phyloP scores from a whole-genome alignment of 2,888 invertebrate species.

The Campopleginae sp. region DNA sequence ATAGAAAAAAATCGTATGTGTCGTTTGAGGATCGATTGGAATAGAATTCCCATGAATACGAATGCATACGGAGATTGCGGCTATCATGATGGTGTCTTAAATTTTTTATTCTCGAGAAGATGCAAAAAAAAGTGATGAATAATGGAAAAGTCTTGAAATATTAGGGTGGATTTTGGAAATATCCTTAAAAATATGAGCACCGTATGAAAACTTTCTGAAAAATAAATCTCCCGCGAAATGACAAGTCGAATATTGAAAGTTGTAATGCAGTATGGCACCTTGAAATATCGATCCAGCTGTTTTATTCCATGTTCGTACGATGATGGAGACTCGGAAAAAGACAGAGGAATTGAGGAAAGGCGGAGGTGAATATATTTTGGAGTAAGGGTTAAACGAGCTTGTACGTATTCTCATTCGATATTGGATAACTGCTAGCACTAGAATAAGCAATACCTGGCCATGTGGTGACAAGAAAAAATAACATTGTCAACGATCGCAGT shows the following conservation, averaged over 20 bases:
- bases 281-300: slow-evolving; percentile 22
- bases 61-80: background rate
- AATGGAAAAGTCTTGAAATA: background rate
- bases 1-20: background rate
- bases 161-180: background rate
- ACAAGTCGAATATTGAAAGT: background rate
- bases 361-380: background rate
- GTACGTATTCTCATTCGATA: slow-evolving; percentile 37
- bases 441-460: slow-evolving; percentile 22
- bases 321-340: background rate
- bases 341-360: background rate
- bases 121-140: background rate
- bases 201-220: background rate
- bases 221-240: background rate
- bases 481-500: slow-evolving; percentile 59
- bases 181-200: background rate
- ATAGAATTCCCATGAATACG: background rate
- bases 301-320: background rate
- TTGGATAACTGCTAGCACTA: slow-evolving; percentile 52
- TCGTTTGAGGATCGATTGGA: background rate
- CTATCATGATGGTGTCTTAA: background rate
- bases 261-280: slow-evolving; percentile 5
- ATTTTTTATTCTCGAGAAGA: background rate
- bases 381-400: background rate
- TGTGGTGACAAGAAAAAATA: slow-evolving; percentile 51